A percentile compares a stretch with the other conserved stretches of the same genome.
These are phyloP conservation scores for Acestrorhynchus altus DNA, from an alignment of 2,797 vertebrate species.

Conservation along the genomic window DNA sequence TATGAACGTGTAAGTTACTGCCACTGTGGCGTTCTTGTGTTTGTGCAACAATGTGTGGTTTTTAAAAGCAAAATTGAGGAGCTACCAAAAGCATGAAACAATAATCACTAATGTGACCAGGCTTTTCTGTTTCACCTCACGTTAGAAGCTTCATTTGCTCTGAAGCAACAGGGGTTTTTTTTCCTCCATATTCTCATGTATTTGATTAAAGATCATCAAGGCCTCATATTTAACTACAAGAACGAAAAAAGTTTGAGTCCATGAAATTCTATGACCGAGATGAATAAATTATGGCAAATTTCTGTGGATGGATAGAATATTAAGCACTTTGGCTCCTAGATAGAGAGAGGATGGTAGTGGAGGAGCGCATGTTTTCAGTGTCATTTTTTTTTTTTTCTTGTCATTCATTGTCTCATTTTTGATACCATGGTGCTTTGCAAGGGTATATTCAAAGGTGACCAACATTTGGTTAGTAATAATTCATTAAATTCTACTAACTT, in stretches of 20 bases:
- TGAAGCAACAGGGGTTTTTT: neutral
- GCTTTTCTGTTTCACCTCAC: slow-evolving; percentile 5
- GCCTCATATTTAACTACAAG: neutral
- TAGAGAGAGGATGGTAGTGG: slow-evolving; percentile 56
- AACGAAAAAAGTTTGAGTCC: slow-evolving; percentile 25
- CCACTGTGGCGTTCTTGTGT: slow-evolving; percentile 10
- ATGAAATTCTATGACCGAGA: slow-evolving; percentile 26
- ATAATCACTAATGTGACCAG: slow-evolving; percentile 7
- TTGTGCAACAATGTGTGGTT: slow-evolving; percentile 25
- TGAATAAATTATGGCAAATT: slow-evolving; percentile 12
- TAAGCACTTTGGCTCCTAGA: slow-evolving; percentile 85
- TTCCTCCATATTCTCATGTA: neutral
- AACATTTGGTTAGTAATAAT: slow-evolving; percentile 86
- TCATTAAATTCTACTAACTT: slow-evolving; percentile 77
- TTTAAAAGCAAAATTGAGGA: neutral
- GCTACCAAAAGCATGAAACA: slow-evolving; percentile 45
- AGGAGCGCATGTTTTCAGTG: slow-evolving; percentile 46
- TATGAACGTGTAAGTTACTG: slow-evolving; percentile 24
- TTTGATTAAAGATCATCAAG: neutral
- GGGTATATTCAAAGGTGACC: slow-evolving; percentile 86
- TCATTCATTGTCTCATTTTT: slow-evolving; percentile 68
- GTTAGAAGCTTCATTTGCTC: neutral
- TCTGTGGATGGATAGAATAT: slow-evolving; percentile 52
- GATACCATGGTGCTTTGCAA: slow-evolving; percentile 87
- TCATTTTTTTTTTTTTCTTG: slow-evolving; percentile 64